Conservation (phyloP, 1,140 invertebrate species). For the Triops cancriformis region DNA sequence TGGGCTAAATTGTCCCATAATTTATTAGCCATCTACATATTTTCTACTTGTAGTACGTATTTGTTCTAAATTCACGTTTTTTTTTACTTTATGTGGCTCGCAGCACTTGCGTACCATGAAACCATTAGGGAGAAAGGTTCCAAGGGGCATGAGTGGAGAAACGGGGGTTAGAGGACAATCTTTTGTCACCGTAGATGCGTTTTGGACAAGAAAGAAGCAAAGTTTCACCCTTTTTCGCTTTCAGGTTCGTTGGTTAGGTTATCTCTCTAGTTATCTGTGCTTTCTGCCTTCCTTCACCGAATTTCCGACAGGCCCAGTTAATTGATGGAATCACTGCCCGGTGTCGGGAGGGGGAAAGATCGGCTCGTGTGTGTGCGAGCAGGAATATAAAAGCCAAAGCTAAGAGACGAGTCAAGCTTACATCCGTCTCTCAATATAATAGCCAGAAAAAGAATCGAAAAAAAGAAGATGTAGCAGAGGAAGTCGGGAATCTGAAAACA, state of each 20-base stretch:
- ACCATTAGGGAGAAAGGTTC: too few relatives aligned
- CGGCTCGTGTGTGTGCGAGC: not conserved
- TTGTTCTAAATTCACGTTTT: too few relatives aligned
- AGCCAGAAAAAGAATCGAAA: not conserved
- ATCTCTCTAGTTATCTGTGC: not conserved
- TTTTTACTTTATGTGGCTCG: too few relatives aligned
- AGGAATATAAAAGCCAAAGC: not conserved
- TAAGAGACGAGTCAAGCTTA: conserved; percentile 13
- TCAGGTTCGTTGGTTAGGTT: not conserved
- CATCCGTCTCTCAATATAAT: not conserved
- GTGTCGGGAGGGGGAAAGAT: not conserved
- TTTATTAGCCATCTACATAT: too few relatives aligned
- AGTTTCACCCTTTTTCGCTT: not conserved
- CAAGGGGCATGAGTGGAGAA: too few relatives aligned
- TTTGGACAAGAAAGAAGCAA: not conserved
- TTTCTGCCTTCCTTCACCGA: not conserved
- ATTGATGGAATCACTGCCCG: conserved; percentile 9
- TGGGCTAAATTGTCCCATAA: too few relatives aligned
- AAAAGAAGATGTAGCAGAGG: conserved; percentile 30
- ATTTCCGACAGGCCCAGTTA: conserved; percentile 11
- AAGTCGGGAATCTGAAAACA: conserved; percentile 28
- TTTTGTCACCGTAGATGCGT: not conserved
- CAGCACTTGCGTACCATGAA: too few relatives aligned
- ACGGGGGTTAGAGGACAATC: not conserved
- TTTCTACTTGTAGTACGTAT: too few relatives aligned